Evolutionary conservation across 2,797 vertebrate genomes (phyloP).

Genomic region (Adrianichthys oophorus): DNA sequence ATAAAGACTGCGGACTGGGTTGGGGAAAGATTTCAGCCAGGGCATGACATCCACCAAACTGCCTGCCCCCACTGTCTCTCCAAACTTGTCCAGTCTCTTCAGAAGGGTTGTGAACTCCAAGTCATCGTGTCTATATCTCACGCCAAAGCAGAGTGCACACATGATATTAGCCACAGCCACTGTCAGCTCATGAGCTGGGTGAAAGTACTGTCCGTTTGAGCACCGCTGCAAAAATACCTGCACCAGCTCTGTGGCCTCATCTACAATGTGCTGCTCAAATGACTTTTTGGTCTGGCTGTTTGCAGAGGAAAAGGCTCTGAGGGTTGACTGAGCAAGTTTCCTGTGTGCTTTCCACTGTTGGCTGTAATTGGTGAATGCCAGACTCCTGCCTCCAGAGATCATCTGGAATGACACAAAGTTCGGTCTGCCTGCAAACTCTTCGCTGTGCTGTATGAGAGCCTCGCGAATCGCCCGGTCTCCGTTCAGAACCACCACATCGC

Average conservation of each 20-base stretch:
- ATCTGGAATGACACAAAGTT: slow-evolving; percentile 84
- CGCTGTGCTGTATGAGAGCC: slow-evolving; percentile 79
- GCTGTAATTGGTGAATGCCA: slow-evolving; percentile 81
- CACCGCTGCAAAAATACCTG: slow-evolving; percentile 70
- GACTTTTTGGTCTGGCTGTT: slow-evolving; percentile 72
- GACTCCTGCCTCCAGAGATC: slow-evolving; percentile 83
- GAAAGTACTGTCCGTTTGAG: slow-evolving; percentile 63
- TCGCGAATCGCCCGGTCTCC: slow-evolving; percentile 75
- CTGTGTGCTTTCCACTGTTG: slow-evolving; percentile 82
- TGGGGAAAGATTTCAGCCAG: slow-evolving; percentile 92
- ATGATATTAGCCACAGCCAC: slow-evolving; percentile 92
- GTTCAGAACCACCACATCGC: slow-evolving; percentile 83
- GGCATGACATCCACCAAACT: slow-evolving; percentile 93
- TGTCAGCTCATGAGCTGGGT: slow-evolving; percentile 75
- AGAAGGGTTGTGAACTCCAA: slow-evolving; percentile 87
- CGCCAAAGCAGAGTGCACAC: slow-evolving; percentile 95
- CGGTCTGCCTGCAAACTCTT: slow-evolving; percentile 85
- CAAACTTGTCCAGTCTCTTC: slow-evolving; percentile 85
- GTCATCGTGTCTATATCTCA: slow-evolving; percentile 87
- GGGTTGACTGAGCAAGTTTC: slow-evolving; percentile 80
- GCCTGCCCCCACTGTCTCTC: slow-evolving; percentile 89
- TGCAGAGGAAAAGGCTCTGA: slow-evolving; percentile 81
- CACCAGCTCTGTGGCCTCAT: slow-evolving; percentile 80
- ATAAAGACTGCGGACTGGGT: slow-evolving; percentile 83
- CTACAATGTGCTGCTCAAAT: slow-evolving; percentile 80